Conservation (phyloP, 2,888 invertebrate species). For the Drosophila affinis region DNA sequence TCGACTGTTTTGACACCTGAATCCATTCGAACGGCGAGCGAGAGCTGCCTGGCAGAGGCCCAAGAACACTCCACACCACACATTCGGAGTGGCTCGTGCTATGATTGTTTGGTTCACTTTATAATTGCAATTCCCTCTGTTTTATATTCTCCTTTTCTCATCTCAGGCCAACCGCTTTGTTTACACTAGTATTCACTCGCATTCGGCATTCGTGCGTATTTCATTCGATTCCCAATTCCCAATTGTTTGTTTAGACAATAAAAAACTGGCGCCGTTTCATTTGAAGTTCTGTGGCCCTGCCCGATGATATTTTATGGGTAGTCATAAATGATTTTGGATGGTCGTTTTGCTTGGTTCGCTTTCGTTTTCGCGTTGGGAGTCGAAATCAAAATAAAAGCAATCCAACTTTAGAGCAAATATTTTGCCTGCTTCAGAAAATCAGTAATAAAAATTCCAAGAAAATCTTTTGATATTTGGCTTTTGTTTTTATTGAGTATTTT, state of each 20-base stretch:
- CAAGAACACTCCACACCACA: slow-evolving; percentile 23
- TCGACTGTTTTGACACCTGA: slow-evolving; percentile 43
- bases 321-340: background rate
- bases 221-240: slow-evolving; percentile 26
- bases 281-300: slow-evolving; percentile 41
- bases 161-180: slow-evolving; percentile 31
- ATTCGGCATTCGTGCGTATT: slow-evolving; percentile 13
- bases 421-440: too few relatives aligned
- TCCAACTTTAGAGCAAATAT: background rate
- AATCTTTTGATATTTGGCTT: too few relatives aligned
- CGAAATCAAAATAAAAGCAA: too few relatives aligned
- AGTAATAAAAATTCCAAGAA: background rate
- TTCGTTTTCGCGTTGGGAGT: too few relatives aligned
- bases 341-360: background rate
- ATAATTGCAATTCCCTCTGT: slow-evolving; percentile 19
- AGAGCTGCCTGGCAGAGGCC: slow-evolving; percentile 38
- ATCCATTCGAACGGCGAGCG: slow-evolving; percentile 2
- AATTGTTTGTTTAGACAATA: slow-evolving; percentile 47
- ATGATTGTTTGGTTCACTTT: slow-evolving; percentile 37
- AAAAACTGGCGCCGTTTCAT: slow-evolving; percentile 52
- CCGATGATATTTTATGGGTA: slow-evolving; percentile 39
- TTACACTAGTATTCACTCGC: slow-evolving; percentile 36
- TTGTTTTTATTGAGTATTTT: background rate
- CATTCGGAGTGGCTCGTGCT: background rate
- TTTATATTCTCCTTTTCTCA: slow-evolving; percentile 3